Conservation (phyloP, 2,888 invertebrate genomes). For the Pristionchus japonicus region DNA sequence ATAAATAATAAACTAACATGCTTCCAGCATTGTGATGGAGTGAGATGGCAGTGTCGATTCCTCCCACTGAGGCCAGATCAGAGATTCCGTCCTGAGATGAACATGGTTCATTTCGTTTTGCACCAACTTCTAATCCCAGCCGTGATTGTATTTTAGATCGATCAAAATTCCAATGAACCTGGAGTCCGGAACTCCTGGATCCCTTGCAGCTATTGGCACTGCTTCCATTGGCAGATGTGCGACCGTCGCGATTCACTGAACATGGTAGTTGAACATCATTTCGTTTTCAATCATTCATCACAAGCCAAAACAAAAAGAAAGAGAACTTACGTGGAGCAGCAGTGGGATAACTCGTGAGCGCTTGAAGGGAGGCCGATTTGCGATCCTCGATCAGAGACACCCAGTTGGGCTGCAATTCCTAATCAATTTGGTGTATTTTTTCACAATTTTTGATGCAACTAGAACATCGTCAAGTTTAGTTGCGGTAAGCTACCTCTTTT, state of each 20-base stretch:
- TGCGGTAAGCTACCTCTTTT: conserved; percentile 58
- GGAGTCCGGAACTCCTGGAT: conserved; percentile 71
- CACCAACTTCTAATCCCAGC: no score
- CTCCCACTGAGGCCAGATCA: conserved; percentile 71
- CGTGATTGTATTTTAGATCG: no score
- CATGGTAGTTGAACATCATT: background rate
- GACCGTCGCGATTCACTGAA: conserved; percentile 19
- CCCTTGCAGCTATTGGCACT: conserved; percentile 71
- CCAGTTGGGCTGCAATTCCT: conserved; percentile 63
- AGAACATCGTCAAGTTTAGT: no score
- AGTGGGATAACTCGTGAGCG: conserved; percentile 60
- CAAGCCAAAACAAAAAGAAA: background rate
- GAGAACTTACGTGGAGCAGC: conserved; percentile 1
- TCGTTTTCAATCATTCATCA: background rate
- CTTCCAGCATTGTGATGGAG: conserved; percentile 75
- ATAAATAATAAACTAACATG: conserved; percentile 61
- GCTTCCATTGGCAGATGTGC: conserved; percentile 63
- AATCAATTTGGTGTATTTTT: background rate
- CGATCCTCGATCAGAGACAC: conserved; percentile 69
- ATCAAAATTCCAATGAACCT: conserved; percentile 52
- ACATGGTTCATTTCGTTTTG: no score
- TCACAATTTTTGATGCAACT: background rate
- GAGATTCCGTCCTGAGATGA: conserved; percentile 70
- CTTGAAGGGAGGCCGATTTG: conserved; percentile 72
- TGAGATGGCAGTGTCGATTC: conserved; percentile 73